Evolutionary conservation across 2,888 invertebrate genomes (phyloP).

Genomic region (Zygogramma bicolorata): DNA sequence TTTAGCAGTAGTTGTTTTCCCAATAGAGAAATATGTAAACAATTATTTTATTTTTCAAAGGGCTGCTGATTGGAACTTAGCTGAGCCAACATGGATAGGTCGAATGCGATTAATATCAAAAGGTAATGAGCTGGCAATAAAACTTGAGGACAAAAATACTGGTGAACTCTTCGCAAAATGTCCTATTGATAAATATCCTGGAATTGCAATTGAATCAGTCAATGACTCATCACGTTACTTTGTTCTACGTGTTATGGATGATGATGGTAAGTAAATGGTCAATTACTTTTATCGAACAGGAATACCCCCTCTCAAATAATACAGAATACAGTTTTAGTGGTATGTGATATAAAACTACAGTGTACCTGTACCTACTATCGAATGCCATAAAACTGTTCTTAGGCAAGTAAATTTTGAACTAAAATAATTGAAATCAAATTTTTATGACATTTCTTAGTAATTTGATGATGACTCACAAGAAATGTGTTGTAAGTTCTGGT

Average conservation of each 20-base stretch:
- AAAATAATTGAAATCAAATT: too few species aligned
- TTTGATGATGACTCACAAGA: too few species aligned
- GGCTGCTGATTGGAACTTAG: slow-evolving; percentile 99
- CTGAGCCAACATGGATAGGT: slow-evolving; percentile 98
- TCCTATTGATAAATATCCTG: slow-evolving; percentile 96
- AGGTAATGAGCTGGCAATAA: slow-evolving; percentile 88
- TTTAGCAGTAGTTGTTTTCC: background rate
- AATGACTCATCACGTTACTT: slow-evolving; percentile 98
- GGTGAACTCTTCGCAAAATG: slow-evolving; percentile 97
- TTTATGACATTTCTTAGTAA: too few species aligned
- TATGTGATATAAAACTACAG: slow-evolving; percentile 12
- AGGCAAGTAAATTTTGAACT: too few species aligned
- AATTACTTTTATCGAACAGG: background rate
- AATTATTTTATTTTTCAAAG: slow-evolving; percentile 70
- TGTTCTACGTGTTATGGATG: slow-evolving; percentile 94
- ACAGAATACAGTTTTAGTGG: too few species aligned
- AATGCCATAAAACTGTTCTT: too few species aligned
- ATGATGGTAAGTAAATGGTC: slow-evolving; percentile 83
- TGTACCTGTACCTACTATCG: too few species aligned
- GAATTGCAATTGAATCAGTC: slow-evolving; percentile 94
- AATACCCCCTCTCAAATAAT: too few species aligned
- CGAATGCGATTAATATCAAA: slow-evolving; percentile 92
- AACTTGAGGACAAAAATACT: slow-evolving; percentile 93
- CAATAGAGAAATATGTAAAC: too few species aligned
- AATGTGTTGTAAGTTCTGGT: too few species aligned